A percentile compares a stretch with the other conserved stretches of the same genome.
Conservation (phyloP, 2,113 vertebrate species). For the Petroica traversi region DNA sequence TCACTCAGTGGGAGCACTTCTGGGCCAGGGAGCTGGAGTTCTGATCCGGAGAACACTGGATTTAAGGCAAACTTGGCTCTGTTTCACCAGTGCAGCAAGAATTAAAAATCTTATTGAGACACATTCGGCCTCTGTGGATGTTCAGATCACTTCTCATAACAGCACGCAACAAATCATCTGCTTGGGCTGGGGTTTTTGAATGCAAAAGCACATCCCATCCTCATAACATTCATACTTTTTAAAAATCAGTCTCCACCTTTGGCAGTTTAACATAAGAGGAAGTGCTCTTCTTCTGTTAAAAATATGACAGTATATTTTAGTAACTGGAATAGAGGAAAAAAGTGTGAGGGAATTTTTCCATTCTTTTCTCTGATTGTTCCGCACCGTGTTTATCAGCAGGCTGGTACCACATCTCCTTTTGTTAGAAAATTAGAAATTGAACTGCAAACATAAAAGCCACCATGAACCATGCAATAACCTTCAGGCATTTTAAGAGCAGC, state of each 20-base stretch:
- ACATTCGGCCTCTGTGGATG: not conserved
- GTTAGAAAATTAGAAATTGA: conserved; percentile 60
- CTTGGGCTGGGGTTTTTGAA: not conserved
- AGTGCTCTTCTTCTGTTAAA: not conserved
- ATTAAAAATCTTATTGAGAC: not conserved
- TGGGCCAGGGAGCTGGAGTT: not conserved
- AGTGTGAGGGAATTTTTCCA: not conserved
- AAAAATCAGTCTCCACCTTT: not conserved
- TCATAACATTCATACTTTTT: not conserved
- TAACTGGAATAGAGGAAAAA: not conserved
- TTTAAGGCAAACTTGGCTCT: not conserved
- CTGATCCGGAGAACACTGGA: not conserved
- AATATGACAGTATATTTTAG: not conserved
- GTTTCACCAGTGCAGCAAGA: not conserved
- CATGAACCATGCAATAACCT: conserved; percentile 67
- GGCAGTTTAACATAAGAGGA: not conserved
- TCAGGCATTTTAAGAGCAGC: conserved; percentile 73
- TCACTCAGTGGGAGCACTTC: not conserved
- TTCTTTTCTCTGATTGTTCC: not conserved
- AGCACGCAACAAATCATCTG: not conserved
- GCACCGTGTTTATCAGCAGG: not conserved
- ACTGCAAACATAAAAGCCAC: conserved; percentile 63
- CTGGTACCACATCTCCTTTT: not conserved
- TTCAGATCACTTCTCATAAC: not conserved
- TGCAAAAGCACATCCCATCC: not conserved